Conservation (phyloP, 2,797 vertebrate genomes). For the Myiotriccus ornatus region DNA sequence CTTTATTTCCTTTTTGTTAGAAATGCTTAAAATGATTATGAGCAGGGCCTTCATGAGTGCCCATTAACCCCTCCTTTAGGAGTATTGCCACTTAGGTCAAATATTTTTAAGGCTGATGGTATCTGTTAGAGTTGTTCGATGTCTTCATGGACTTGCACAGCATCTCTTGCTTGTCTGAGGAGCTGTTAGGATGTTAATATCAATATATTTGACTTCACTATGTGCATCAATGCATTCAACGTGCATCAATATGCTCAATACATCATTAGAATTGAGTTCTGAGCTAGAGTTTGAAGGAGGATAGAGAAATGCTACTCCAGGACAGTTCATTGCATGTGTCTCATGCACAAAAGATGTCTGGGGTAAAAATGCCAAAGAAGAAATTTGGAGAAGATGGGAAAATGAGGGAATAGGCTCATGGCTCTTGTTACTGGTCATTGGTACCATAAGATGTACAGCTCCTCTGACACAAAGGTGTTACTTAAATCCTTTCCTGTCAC, state of each 20-base stretch:
- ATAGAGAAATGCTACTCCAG: background rate
- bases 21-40: background rate
- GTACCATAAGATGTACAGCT: background rate
- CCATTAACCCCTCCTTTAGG: background rate
- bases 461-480: background rate
- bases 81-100: background rate
- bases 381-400: background rate
- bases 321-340: background rate
- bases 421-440: background rate
- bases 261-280: background rate
- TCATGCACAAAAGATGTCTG: background rate
- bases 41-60: background rate
- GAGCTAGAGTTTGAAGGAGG: background rate
- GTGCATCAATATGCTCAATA: background rate
- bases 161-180: background rate
- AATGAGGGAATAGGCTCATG: background rate
- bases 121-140: background rate
- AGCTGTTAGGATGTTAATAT: background rate
- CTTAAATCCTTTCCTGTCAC: background rate
- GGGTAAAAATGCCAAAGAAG: background rate
- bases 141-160: background rate
- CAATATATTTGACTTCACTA: background rate
- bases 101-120: background rate
- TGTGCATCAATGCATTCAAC: background rate
- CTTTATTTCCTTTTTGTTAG: background rate